phyloP scores from a whole-genome alignment of 64 coral and sea anemone genomes.

The Acropora yongei region DNA sequence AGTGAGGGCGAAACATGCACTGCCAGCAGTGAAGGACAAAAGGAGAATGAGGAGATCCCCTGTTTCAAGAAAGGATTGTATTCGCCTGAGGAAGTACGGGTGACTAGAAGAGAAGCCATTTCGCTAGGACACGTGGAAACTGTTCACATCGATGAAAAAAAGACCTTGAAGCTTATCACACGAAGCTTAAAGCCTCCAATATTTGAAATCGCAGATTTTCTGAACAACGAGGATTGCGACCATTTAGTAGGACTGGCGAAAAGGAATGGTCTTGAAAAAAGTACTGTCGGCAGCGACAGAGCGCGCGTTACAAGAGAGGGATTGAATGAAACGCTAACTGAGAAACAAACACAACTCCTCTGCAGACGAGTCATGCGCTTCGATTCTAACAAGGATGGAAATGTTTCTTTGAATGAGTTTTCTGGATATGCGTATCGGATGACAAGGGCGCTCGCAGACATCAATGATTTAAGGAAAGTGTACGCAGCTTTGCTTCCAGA shows the following conservation, averaged over 20 bases:
- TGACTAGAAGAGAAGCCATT: neutral
- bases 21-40: neutral
- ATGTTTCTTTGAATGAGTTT: conserved; percentile 30
- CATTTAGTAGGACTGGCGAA: conserved; percentile 32
- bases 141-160: conserved; percentile 13
- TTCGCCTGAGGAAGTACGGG: neutral
- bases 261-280: conserved; percentile 33
- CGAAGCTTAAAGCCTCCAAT: conserved; percentile 46
- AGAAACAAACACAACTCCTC: neutral
- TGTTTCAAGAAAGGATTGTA: conserved; percentile 2
- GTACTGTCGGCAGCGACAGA: neutral
- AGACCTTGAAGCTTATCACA: conserved; percentile 16
- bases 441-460: neutral
- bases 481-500: conserved; percentile 32
- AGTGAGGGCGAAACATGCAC: conserved; percentile 19
- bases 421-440: conserved; percentile 5
- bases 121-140: conserved; percentile 17
- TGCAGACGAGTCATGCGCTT: conserved; percentile 6
- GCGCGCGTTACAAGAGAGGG: neutral
- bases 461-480: conserved; percentile 12
- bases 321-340: neutral
- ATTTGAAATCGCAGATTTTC: conserved; percentile 59
- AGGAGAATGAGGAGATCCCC: neutral
- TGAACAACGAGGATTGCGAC: conserved; percentile 44
- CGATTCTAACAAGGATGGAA: conserved; percentile 13